Evolutionary conservation across 2,797 vertebrate species (phyloP), one percentile per base, ranked within the genome.

Genomic region (Typhlichthys eigenmanni): DNA sequence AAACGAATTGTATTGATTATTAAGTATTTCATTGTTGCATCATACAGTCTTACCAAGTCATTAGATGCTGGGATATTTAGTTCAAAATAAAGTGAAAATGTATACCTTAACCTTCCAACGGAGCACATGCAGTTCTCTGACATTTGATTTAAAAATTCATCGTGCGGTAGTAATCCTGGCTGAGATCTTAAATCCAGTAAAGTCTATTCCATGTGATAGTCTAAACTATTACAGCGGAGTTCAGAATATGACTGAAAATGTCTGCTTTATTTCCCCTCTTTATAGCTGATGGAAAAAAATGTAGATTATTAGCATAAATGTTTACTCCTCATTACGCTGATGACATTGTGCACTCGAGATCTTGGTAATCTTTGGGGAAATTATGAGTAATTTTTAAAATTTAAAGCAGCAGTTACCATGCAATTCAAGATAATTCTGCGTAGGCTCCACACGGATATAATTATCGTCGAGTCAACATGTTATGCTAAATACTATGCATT

Each of bases 261-360:
- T 94, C 95, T 91, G 95, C 95, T 98, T 97, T 98, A 98, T 98
- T 96, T 95, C 94, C 93, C 95, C 96, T 96, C 95, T 98, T 98
- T 99, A 99, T 99, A 99, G 96, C 95, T 95, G 96, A 96, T 97
- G 96, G 85, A 43, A 53, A 95, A 98, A 98, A 98, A 95, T 96
- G 95, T 95, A 95, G 96, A 98, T 99, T 99, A 99, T 99, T 99
- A 99, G 96, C 97, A 99, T 99, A 98, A 98, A 98, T 99, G 97
- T 98, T 98, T 99, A 98, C 96, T 99, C 95, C 98, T 99, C 96
- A 98, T 99, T 99, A 99, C 97, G 96, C 95, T 99, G 96, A 99
- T 99, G 97, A 99, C 97, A 99, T 98, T 98, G 96, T 98, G 96
- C 97, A 98, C 96, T 99, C 95, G 96, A 98, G 96, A 98, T 97